Conservation (phyloP, 1,140 invertebrate species). For the Ctenoplectra terminalis region DNA sequence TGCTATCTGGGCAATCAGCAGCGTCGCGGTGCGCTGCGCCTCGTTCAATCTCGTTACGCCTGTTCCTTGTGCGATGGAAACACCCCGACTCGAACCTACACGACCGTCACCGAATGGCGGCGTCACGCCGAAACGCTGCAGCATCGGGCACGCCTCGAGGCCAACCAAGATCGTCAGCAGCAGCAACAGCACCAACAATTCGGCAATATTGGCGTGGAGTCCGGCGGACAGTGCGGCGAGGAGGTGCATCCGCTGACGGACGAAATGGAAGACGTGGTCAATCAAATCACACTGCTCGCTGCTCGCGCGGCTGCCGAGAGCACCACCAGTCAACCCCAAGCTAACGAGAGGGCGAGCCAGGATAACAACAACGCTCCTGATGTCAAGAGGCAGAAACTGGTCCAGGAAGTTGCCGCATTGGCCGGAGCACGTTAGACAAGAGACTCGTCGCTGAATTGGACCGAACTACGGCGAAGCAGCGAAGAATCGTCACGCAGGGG, state of each 20-base stretch:
- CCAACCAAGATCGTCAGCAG: constrained; percentile 70
- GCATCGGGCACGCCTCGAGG: constrained; percentile 81
- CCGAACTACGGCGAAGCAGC: too few relatives aligned
- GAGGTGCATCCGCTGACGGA: constrained; percentile 85
- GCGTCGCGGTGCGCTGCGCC: constrained; percentile 85
- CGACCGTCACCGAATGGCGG: constrained; percentile 85
- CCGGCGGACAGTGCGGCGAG: constrained; percentile 74
- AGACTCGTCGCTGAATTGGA: too few relatives aligned
- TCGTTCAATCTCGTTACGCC: constrained; percentile 88
- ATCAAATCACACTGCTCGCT: constrained; percentile 90
- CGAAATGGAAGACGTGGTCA: constrained; percentile 92
- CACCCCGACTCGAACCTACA: constrained; percentile 83
- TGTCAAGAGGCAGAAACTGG: constrained; percentile 75
- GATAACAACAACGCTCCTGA: constrained; percentile 80
- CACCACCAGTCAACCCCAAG: constrained; percentile 70
- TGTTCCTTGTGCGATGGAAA: constrained; percentile 87
- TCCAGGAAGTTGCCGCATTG: constrained; percentile 77
- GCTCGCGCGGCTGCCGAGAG: constrained; percentile 86
- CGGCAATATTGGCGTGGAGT: constrained; percentile 41
- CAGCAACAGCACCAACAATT: constrained; percentile 65
- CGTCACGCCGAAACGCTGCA: constrained; percentile 86
- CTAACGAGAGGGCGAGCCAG: constrained; percentile 58
- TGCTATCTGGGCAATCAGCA: constrained; percentile 87
- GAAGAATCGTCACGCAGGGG: too few relatives aligned
- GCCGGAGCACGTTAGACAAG: constrained; percentile 73